Base-by-base conservation (phyloP, 2,797 vertebrate genomes). In the Sebastolobus altivelis region DNA sequence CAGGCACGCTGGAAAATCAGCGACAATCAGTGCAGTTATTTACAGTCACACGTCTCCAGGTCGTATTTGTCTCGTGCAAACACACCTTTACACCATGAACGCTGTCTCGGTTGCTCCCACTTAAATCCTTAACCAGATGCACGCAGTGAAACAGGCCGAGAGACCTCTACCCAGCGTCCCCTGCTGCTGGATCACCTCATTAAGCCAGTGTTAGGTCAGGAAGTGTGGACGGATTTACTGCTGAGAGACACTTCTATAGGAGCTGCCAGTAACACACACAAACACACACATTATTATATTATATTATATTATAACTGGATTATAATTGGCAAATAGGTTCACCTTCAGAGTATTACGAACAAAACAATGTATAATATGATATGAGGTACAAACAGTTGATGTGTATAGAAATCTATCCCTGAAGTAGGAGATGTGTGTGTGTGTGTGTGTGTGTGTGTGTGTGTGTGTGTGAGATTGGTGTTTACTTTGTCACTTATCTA, bases 401-500 rank as follows among this genome's bases (percentile, higher is more conserved):
- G 43, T 49, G 43, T 49, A 49, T 49, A 49, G 43, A 49, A 20
- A 49, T 49, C 16, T 49, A 49, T 49, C 43, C 43, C 43, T 49
- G 18, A 49, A 52, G 46, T 52, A 52, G 46, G 18, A 35, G 35
- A 69, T 40, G 56, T 65, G 77, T 66, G 59, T 40, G 54, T 43
- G 70, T 59, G 65, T 43, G 72, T 49, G 76, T 54, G 72, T 46
- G 43, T 31, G 31, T 31, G 31, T 31, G 31, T 31, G 31, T 31
- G 31, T 31, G 31, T 52, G 46, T 52, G 71, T 63, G 65, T 31
- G 54, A 61, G 31, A 33, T 33, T 59, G 35, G 27, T 89, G 90
- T 92, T 92, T 90, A 90, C 86, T 88, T 88, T 85, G 75, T 90
- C 88, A 92, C 90, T 87, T 90, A 87, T 92, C 84, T 94, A 85